Base-by-base conservation (phyloP, 2,888 invertebrate genomes). In the Mylabris sibirica region DNA sequence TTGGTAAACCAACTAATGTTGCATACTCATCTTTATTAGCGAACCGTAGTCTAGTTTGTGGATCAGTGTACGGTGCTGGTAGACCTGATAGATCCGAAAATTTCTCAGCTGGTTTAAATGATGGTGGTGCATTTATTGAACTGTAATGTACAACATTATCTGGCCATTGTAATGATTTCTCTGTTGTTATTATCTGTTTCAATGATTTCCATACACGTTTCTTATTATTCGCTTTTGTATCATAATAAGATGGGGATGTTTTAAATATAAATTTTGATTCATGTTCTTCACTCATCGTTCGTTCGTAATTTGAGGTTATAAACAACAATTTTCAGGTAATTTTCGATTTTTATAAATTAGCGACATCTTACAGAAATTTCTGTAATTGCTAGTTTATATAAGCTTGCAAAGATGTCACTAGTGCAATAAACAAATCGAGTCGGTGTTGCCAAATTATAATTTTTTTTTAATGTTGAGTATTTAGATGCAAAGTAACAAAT, bases 71-170 rank as follows among this genome's bases (percentile, higher is more conserved):
- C 14, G 92, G 92, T 26, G 96, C 90, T 59, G 92, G 91, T 38
- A 97, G 84, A 0, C 97, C 97, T 65, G 96, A 96, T 72, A 97
- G 91, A 81, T 97, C 97, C 0, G 97, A 97, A 84, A 97, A 97
- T 79, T 97, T 97, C 81, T 96, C 96, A 0, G 94, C 91, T 4
- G 97, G 97, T 81, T 91, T 92, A 81, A 97, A 94, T 44, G 96
- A 94, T 49, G 97, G 96, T 12, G 96, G 96, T 30, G 96, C 95
- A 85, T 96, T 96, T 72, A 97, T 92, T 26, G 92, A 91, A 78
- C 93, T 93, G 87, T 97, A 96, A 78, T 93, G 89, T 66, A 95
- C 90, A 64, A 90, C 90, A 80, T 93, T 90, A 69, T 90, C 88
- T 22, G 91, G 89, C 95, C 95, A 95, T 3, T 92, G 91, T 68